Base-by-base conservation (phyloP, 1,140 invertebrate genomes). In the Leguminivora glycinivorella region DNA sequence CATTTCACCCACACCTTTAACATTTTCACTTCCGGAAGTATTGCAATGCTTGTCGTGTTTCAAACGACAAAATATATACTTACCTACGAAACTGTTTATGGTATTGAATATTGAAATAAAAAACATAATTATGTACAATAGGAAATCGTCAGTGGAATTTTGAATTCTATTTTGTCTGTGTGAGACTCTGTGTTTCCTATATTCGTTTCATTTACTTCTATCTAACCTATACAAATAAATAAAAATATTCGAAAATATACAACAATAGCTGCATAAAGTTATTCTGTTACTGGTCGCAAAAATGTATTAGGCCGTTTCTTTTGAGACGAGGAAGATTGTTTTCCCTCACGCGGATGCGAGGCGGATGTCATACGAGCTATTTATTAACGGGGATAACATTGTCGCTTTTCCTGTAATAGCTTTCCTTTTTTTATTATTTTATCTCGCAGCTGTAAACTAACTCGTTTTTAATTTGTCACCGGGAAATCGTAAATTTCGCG, bases 381-480 rank as follows among this genome's bases (percentile, higher is more conserved):
- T 88, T 89, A 89, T 90, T 87, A 89, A 80, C 87, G 76, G 81
- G 82, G 84, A 87, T 88, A 89, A 90, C 86, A 88, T 87, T 88
- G 87, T 90, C 82, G 82, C 76, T 80, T 76, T 78, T 67, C 69
- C 24, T 80, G 81, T 87, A 88, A 89, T 88, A 83, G 82, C 81
- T 87, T 85, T 87, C 84, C 78, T 73, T 80, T 86, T 31, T 85
- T 85, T 80, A 81, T 84, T 78, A 83, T 85, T 83, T 82, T 81
- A 81, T 82, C 82, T 81, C 76, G 71, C 67, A 78, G 83, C 75
- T 82, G 81, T 84, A 88, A 85, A 87, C 85, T 84, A 85, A 88
- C 83, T 87, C 82, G 86, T 87, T 87, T 89, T 90, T 90, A 89
- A 90, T 88, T 89, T 89, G 86, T 87, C 80, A 82, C 72, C 71